A percentile compares a stretch with the other conserved stretches of the same genome.
Conservation (phyloP, 2,113 vertebrate species). For the Baryphthengus martii region DNA sequence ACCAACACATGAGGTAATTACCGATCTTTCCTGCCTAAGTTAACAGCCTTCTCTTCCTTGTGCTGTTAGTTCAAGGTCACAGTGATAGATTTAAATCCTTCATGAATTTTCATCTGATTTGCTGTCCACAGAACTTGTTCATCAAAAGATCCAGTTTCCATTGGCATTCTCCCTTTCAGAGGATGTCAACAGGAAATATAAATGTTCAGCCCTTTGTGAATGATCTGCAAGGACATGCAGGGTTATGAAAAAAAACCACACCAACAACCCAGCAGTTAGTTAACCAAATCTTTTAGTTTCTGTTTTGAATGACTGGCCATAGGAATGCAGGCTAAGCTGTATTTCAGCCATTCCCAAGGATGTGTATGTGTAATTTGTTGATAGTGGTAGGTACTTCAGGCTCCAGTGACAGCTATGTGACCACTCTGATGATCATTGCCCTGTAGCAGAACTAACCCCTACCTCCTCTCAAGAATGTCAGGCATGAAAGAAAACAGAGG, state of each 20-base stretch:
- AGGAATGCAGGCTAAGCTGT: constrained; percentile 54
- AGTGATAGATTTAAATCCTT: constrained; percentile 3
- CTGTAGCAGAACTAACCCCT: constrained; percentile 2
- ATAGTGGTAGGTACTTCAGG: constrained; percentile 15
- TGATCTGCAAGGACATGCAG: constrained; percentile 43
- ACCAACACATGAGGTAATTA: constrained; percentile 30
- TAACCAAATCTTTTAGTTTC: constrained; percentile 60
- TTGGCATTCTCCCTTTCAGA: constrained; percentile 27
- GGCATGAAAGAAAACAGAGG: not conserved
- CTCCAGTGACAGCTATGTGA: constrained; percentile 21
- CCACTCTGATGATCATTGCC: not conserved
- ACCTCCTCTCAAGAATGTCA: not conserved
- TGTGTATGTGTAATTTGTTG: constrained; percentile 20
- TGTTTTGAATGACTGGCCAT: constrained; percentile 66
- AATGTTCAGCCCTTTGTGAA: constrained; percentile 38
- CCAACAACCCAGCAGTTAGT: not conserved
- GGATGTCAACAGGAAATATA: constrained; percentile 52
- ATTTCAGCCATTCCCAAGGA: constrained; percentile 48
- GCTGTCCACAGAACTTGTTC: constrained; percentile 33
- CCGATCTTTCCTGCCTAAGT: constrained; percentile 4
- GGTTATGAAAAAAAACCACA: not conserved
- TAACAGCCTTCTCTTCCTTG: constrained; percentile 28
- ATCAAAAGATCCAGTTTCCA: constrained; percentile 45
- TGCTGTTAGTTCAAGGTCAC: constrained; percentile 48
- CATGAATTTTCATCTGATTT: constrained; percentile 27